Evolutionary conservation across 2,888 invertebrate genomes (phyloP), one percentile per base, ranked within the genome.

Genomic region (Cerastis rubricosa): DNA sequence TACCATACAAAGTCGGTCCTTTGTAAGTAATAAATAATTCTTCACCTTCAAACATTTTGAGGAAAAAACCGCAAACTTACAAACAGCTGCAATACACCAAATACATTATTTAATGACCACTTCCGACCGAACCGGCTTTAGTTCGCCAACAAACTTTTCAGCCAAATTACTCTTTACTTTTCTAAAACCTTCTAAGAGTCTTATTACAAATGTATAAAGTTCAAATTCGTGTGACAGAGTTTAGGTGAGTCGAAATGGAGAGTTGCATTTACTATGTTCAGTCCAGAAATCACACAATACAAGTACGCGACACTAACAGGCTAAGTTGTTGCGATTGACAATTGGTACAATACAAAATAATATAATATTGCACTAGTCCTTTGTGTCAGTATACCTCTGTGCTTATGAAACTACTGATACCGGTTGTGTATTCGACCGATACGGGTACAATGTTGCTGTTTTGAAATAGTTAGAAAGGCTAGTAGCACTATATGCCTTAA

Each of bases 291-390:
- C 89, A 91, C 90, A 93, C 92, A 93, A 94, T 93, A 75, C 85
- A 79, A 84, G 86, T 85, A 75, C 84, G 88, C 88, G 90, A 90
- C 91, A 89, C 89, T 91, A 92, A 92, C 92, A 89, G 92, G 90
- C 89, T 86, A 93, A 94, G 90, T 94, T 93, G 90, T 91, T 89
- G 89, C 91, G 92, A 94, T 93, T 93, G 94, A 93, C 93, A 93
- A 93, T 93, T 92, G 83, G 86, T 80, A 91, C 90, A 91, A 91
- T 92, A 92, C 89, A 89, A 90, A 90, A 91, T 93, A 88, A 85
- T 87, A 88, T 87, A 87, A 86, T 88, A 87, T 87, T 89, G 80
- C 91, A 83, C 82, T 85, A 81, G 84, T 86, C 90, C 89, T 91
- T 93, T 93, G 91, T 93, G 88, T 87, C 85, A 81, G 88, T 87